Evolutionary conservation across 1,140 invertebrate species (phyloP), one percentile per base, ranked within the genome.

Genomic region (Adelges cooleyi): DNA sequence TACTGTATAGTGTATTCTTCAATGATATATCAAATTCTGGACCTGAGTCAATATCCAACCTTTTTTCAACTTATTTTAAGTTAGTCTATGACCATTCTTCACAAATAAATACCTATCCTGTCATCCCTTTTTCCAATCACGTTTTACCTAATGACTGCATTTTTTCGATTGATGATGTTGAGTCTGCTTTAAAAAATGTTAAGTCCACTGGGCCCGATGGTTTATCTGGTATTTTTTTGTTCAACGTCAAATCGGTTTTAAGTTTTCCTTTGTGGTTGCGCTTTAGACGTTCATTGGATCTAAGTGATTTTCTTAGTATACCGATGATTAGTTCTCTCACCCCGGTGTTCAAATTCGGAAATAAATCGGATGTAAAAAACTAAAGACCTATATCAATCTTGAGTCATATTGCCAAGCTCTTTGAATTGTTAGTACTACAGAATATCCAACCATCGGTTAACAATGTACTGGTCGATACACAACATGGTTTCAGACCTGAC

Each of bases 161-260:
- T n/a, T n/a, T n/a, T n/a, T n/a, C n/a, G n/a, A n/a, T n/a, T n/a
- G n/a, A n/a, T n/a, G n/a, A n/a, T n/a, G n/a, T n/a, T n/a, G n/a
- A n/a, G n/a, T n/a, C n/a, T n/a, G n/a, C n/a, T n/a, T 50, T 27
- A 27, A 22, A 23, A 3, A 50, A 50, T 22, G 3, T 27, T 15
- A 50, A 50, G 15, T 50, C 20, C 22, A 27, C 25, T 9, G 56
- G 56, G 17, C 56, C 56, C 23, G 56, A 65, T 42, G 56, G 44
- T 65, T 15, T 65, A 18, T 20, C 36, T 15, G n/a, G n/a, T 17
- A 22, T 38, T 25, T 22, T 65, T 22, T 20, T 65, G 13, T 38
- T 23, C 29, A 42, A 49, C 17, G 17, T 27, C 36, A 40, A 18
- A 6, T 20, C 5, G 10, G n/a, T 40, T 40, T 23, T 65, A 11